Evolutionary conservation across 1,140 invertebrate genomes (phyloP).

Genomic region (Cephus cinctus): DNA sequence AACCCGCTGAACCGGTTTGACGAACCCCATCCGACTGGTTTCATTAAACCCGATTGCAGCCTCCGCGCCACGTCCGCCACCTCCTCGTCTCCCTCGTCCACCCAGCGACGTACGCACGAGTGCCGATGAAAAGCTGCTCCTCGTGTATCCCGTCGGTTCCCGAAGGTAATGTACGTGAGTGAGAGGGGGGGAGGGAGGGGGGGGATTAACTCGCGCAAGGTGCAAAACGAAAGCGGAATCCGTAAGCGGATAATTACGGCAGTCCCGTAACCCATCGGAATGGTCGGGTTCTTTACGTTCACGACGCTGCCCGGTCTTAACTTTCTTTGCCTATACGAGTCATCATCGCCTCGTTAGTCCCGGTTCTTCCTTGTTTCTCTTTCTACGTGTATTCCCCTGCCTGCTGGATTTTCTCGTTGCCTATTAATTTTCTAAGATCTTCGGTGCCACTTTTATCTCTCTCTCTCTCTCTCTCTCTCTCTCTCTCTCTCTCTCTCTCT

Average conservation of each 20-base stretch:
- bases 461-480: slow-evolving; percentile 19
- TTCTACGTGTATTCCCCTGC: background rate
- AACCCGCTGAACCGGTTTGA: slow-evolving; percentile 46
- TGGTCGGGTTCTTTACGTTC: background rate
- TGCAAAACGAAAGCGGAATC: slow-evolving; percentile 24
- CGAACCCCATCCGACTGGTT: slow-evolving; percentile 39
- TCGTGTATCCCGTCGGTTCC: background rate
- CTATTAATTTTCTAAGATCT: no score
- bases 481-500: background rate
- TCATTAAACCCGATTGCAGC: slow-evolving; percentile 50
- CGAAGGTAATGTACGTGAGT: no score
- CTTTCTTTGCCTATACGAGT: background rate
- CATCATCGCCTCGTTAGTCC: slow-evolving; percentile 3
- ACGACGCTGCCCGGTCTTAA: background rate
- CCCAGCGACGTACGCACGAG: slow-evolving; percentile 6
- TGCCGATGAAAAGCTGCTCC: slow-evolving; percentile 6
- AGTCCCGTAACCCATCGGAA: slow-evolving; percentile 21
- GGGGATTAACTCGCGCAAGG: slow-evolving; percentile 10
- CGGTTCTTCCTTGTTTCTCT: background rate
- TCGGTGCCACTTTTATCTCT: slow-evolving; percentile 9
- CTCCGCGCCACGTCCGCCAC: slow-evolving; percentile 17
- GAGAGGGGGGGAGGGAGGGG: no score
- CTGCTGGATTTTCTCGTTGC: no score
- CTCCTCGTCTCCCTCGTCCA: slow-evolving; percentile 13
- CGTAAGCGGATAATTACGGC: slow-evolving; percentile 23